Base-by-base conservation (phyloP, 2,113 vertebrate genomes). In the Eulemur rufifrons region DNA sequence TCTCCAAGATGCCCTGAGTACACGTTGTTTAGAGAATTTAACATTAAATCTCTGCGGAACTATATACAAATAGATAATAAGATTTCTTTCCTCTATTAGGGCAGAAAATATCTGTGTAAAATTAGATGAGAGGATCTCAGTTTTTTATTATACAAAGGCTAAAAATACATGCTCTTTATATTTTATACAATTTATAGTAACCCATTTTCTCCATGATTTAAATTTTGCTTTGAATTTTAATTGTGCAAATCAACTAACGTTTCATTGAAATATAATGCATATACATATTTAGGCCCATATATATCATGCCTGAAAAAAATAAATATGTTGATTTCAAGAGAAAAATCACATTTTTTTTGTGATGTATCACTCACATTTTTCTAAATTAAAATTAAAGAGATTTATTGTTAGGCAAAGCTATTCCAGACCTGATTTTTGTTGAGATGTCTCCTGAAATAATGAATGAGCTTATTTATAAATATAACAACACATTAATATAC, bases 201-300 rank as follows among this genome's bases (percentile, higher is more conserved):
- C 0, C 1, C 37, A 3, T 86, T 61, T 50, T 74, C 34, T 84
- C 34, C 63, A 8, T 78, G 20, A 76, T 37, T 82, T 6, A 29
- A 39, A 84, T 78, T 64, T 91, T 83, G 2, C n/a, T 77, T 71
- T 86, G 21, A 56, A 91, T 88, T 90, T 82, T 78, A 95, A 59
- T 85, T 45, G 15, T n/a, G 1, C 7, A 74, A 25, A 87, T 50
- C 27, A 93, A 20, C 14, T 59, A 54, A 50, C 74, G 2, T 85
- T 71, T 94, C 89, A 59, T 61, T 83, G 3, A 12, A 78, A 68
- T 42, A 3, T 20, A 63, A 68, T 52, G 5, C 11, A 45, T 13
- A 32, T 17, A 8, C 12, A 12, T 74, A 66, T 85, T 73, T 34
- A 50, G 37, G 71, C 25, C 21, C 2, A 39, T 37, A 76, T 47